Conservation (phyloP, 2,797 vertebrate species). For the Mormyrus hasselquistii region DNA sequence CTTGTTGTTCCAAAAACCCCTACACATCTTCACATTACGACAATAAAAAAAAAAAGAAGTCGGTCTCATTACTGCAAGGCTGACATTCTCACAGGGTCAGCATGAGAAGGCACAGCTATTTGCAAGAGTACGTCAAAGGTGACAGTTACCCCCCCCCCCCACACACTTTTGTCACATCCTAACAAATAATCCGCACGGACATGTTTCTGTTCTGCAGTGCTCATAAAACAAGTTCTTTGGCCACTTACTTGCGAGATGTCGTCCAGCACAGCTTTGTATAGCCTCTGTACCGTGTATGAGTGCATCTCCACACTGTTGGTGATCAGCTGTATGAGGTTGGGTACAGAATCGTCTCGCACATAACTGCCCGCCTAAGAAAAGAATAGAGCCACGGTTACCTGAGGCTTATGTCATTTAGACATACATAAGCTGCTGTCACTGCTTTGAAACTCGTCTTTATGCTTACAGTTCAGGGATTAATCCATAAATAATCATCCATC, state of each 20-base stretch:
- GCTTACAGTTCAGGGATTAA: slow-evolving; percentile 23
- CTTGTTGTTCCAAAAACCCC: not conserved
- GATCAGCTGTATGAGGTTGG: slow-evolving; percentile 98
- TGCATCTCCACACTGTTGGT: slow-evolving; percentile 98
- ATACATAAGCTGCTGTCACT: slow-evolving; percentile 7
- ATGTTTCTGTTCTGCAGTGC: not conserved
- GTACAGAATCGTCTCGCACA: slow-evolving; percentile 94
- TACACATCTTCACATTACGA: not conserved
- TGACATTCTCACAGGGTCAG: not conserved
- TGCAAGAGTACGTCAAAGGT: not conserved
- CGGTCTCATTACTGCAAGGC: not conserved
- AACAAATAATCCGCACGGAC: not conserved
- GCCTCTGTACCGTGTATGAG: slow-evolving; percentile 96
- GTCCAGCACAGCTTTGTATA: slow-evolving; percentile 96
- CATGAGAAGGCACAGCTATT: not conserved
- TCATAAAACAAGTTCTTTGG: not conserved
- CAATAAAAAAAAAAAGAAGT: not conserved
- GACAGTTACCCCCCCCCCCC: not conserved
- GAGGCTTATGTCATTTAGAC: not conserved
- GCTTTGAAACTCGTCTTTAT: slow-evolving; percentile 17
- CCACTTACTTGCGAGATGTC: slow-evolving; percentile 90
- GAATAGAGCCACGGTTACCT: not conserved
- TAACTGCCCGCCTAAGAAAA: slow-evolving; percentile 90
- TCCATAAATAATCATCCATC: slow-evolving; percentile 25
- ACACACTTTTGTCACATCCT: not conserved